Percentiles rank a stretch among this genome's conserved stretches.
phyloP scores from a whole-genome alignment of 2,888 invertebrate species.

The Spialia ferax region DNA sequence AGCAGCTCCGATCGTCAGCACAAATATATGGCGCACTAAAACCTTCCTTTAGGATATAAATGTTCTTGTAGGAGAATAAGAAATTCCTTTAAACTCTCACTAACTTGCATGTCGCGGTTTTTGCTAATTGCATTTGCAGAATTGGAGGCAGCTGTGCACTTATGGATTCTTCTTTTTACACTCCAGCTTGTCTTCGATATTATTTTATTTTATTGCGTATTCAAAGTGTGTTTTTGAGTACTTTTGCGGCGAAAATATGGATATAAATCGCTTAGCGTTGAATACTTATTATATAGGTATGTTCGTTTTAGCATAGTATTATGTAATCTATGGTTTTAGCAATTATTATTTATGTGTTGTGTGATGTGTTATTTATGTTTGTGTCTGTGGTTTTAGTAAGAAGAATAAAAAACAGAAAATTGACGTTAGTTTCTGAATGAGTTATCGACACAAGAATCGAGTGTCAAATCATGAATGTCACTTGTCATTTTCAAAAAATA shows the following conservation, averaged over 20 bases:
- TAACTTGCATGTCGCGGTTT: conserved; percentile 18
- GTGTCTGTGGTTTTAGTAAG: too few relatives aligned
- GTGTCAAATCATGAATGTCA: too few relatives aligned
- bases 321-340: too few relatives aligned
- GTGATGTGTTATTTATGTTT: too few relatives aligned
- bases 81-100: conserved; percentile 31
- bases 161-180: conserved; percentile 15
- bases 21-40: conserved; percentile 37
- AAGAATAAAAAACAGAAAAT: too few relatives aligned
- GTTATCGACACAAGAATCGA: too few relatives aligned
- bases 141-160: conserved; percentile 23
- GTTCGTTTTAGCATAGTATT: too few relatives aligned
- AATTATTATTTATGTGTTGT: too few relatives aligned
- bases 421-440: too few relatives aligned
- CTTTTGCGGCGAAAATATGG: not conserved
- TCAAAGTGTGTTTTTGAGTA: conserved; percentile 15
- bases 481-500: too few relatives aligned
- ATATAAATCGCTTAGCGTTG: not conserved
- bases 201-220: conserved; percentile 14
- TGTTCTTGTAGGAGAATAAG: conserved; percentile 17
- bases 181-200: conserved; percentile 2
- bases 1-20: conserved; percentile 33
- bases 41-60: conserved; percentile 33
- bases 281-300: too few relatives aligned
- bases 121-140: conserved; percentile 34